These are phyloP conservation scores for Leptinotarsa peninsularis DNA, from an alignment of 2,888 invertebrate species.

Conservation along the genomic window DNA sequence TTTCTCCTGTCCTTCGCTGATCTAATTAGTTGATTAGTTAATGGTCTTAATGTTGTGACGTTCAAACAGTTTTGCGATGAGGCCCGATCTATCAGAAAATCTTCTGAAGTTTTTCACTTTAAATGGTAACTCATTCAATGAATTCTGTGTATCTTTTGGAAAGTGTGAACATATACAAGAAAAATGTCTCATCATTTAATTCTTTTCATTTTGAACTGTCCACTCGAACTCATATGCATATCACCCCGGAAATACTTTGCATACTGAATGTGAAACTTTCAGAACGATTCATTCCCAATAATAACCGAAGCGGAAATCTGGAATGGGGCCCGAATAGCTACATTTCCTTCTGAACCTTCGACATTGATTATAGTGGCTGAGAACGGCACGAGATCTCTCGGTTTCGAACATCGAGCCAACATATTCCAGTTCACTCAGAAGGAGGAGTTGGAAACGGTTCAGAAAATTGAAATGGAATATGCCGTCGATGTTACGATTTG, in stretches of 20 bases:
- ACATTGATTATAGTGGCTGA: conserved; percentile 59
- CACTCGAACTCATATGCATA: neutral
- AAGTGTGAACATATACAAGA: too few species aligned
- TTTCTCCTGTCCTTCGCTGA: too few species aligned
- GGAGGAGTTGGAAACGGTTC: conserved; percentile 56
- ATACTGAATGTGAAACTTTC: conserved; percentile 6
- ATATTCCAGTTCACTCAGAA: conserved; percentile 57
- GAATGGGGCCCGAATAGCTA: conserved; percentile 53
- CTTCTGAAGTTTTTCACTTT: too few species aligned
- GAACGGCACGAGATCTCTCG: conserved; percentile 44
- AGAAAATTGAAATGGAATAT: conserved; percentile 58
- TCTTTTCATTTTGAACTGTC: neutral
- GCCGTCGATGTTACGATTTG: conserved; percentile 61
- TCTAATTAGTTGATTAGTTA: too few species aligned
- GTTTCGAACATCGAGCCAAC: conserved; percentile 54
- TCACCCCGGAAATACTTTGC: neutral
- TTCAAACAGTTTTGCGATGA: too few species aligned
- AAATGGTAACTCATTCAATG: too few species aligned
- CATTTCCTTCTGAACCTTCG: conserved; percentile 48
- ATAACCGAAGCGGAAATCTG: conserved; percentile 43
- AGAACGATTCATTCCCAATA: conserved; percentile 41
- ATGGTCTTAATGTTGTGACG: too few species aligned
- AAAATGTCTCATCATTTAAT: too few species aligned
- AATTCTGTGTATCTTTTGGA: too few species aligned
- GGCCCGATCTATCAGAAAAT: too few species aligned